Evolutionary conservation across 2,113 vertebrate species (phyloP).

Genomic region (Ameiurus melas): DNA sequence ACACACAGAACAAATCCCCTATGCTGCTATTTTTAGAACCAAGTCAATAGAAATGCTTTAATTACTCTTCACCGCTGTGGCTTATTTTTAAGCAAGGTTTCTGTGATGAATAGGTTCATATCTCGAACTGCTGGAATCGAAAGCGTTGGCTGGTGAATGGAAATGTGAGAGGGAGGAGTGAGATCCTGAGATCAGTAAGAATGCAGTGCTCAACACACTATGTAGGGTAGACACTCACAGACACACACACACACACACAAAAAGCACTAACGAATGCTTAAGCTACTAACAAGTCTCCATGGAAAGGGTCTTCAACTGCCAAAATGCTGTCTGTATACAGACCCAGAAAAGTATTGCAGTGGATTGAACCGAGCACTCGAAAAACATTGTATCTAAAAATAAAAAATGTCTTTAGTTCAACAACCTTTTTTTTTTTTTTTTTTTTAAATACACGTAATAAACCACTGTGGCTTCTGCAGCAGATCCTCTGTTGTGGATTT

Average conservation of each 20-base stretch:
- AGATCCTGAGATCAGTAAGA: slow-evolving; percentile 5
- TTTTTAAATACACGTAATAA: neutral
- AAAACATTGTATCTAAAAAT: neutral
- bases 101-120: slow-evolving; percentile 5
- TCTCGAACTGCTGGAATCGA: neutral
- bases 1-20: slow-evolving; percentile 27
- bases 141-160: neutral
- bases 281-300: neutral
- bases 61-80: slow-evolving; percentile 25
- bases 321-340: neutral
- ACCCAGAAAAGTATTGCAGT: neutral
- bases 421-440: too few relatives aligned
- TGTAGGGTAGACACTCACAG: neutral
- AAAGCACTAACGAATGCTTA: neutral
- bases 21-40: slow-evolving; percentile 30
- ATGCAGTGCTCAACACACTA: neutral
- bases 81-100: slow-evolving; percentile 33
- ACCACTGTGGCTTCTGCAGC: neutral
- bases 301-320: neutral
- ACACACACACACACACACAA: neutral
- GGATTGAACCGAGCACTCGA: neutral
- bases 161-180: neutral
- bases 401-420: too few relatives aligned
- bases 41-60: slow-evolving; percentile 38
- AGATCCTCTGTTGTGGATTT: neutral